Conservation (phyloP, 2,888 invertebrate genomes). For the Caprella mutica region DNA sequence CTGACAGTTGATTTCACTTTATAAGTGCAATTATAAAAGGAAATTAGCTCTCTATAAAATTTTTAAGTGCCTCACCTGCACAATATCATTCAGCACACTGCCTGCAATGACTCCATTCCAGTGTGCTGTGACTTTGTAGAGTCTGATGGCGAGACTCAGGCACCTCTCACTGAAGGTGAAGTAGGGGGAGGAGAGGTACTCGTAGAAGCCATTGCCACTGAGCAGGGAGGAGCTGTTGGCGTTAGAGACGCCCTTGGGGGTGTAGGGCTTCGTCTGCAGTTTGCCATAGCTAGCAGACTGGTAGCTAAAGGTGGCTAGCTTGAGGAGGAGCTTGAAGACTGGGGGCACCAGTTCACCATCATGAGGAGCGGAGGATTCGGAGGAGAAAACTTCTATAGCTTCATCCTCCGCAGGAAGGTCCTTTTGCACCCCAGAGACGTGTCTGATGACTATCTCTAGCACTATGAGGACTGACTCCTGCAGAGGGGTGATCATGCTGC, state of each 20-base stretch:
- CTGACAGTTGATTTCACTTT: too few relatives aligned
- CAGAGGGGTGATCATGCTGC: conserved; percentile 61
- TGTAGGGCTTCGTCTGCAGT: conserved; percentile 28
- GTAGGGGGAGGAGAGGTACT: conserved; percentile 68
- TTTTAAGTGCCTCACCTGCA: conserved; percentile 44
- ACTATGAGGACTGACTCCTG: conserved; percentile 51
- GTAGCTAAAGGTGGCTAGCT: conserved; percentile 28
- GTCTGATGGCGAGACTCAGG: conserved; percentile 57
- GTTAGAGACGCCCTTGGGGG: conserved; percentile 12
- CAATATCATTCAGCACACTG: conserved; percentile 58
- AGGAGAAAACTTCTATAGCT: too few relatives aligned
- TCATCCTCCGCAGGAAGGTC: too few relatives aligned
- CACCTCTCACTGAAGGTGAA: conserved; percentile 76
- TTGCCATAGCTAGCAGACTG: conserved; percentile 29
- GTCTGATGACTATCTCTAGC: background rate
- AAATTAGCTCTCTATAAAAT: background rate
- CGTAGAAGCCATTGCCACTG: too few relatives aligned
- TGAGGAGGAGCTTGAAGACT: conserved; percentile 22
- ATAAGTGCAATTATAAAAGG: too few relatives aligned
- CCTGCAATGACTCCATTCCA: conserved; percentile 59
- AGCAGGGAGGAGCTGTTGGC: too few relatives aligned
- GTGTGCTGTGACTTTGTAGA: conserved; percentile 62
- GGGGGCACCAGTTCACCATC: conserved; percentile 27
- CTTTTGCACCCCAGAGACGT: too few relatives aligned
- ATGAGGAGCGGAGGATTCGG: too few relatives aligned